A percentile compares a stretch with the other conserved stretches of the same genome.
phyloP scores from a whole-genome alignment of 2,797 vertebrate species.

The Myoxocephalus aenaeus region DNA sequence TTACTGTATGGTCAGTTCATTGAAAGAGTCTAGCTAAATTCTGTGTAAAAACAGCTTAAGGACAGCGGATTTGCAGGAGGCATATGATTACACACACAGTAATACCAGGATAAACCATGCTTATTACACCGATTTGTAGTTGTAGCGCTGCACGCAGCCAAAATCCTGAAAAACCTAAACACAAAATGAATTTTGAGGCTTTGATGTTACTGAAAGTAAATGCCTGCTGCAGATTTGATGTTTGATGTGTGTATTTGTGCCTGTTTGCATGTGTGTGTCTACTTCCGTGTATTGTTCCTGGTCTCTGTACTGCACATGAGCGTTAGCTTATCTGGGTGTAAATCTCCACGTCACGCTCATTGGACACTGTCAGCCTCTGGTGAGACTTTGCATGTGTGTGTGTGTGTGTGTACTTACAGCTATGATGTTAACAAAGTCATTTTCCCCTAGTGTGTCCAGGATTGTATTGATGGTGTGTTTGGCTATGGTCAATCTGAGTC shows the following conservation, averaged over 20 bases:
- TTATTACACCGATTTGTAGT: slow-evolving; percentile 63
- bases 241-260: not conserved
- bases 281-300: not conserved
- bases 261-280: not conserved
- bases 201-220: slow-evolving; percentile 8
- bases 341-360: slow-evolving; percentile 27
- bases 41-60: slow-evolving; percentile 60
- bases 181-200: slow-evolving; percentile 21
- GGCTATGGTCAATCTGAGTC: slow-evolving; percentile 92
- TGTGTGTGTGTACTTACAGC: slow-evolving; percentile 82
- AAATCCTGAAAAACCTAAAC: slow-evolving; percentile 53
- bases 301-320: slow-evolving; percentile 6
- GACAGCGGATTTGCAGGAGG: slow-evolving; percentile 55
- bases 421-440: slow-evolving; percentile 97
- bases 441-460: slow-evolving; percentile 94
- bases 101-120: slow-evolving; percentile 70
- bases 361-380: not conserved
- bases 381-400: not conserved
- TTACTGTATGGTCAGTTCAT: slow-evolving; percentile 13
- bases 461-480: slow-evolving; percentile 95
- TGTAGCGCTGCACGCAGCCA: slow-evolving; percentile 31
- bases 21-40: slow-evolving; percentile 49
- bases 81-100: slow-evolving; percentile 69
- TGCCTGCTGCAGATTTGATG: not conserved
- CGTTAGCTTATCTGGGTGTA: slow-evolving; percentile 4